Percentiles rank a stretch among this genome's conserved stretches.
These are phyloP conservation scores for Pseudoips prasinana DNA, from an alignment of 2,888 invertebrate genomes.

Conservation along the genomic window DNA sequence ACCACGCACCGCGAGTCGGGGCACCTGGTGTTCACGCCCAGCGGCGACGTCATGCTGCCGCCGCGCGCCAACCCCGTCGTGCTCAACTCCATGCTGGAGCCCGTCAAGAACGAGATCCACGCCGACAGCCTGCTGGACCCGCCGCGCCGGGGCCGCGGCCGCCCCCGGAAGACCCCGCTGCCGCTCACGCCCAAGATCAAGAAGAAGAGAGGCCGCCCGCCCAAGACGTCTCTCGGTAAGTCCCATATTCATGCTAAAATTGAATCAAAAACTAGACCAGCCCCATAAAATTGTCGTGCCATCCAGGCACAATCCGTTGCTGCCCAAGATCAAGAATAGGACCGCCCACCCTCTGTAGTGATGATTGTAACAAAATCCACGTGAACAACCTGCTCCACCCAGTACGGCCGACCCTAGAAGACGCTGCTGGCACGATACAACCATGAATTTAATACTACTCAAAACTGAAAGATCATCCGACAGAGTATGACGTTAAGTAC, in stretches of 20 bases:
- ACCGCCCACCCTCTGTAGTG: not conserved
- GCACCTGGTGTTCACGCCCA: constrained; percentile 69
- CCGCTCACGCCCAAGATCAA: constrained; percentile 73
- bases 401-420: no score
- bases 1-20: constrained; percentile 76
- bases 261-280: not conserved
- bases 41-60: constrained; percentile 76
- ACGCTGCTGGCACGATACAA: no score
- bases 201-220: constrained; percentile 72
- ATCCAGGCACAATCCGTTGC: not conserved
- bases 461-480: no score
- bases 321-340: constrained; percentile 1
- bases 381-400: no score
- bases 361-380: no score
- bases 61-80: constrained; percentile 48
- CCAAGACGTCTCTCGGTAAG: constrained; percentile 74
- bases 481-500: no score
- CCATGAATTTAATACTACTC: no score
- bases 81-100: constrained; percentile 47
- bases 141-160: constrained; percentile 68
- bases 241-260: constrained; percentile 4
- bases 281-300: not conserved
- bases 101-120: constrained; percentile 44
- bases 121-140: constrained; percentile 51
- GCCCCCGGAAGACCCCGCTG: constrained; percentile 80